phyloP scores from a whole-genome alignment of 1,140 invertebrate species.

The Drosophila miranda region DNA sequence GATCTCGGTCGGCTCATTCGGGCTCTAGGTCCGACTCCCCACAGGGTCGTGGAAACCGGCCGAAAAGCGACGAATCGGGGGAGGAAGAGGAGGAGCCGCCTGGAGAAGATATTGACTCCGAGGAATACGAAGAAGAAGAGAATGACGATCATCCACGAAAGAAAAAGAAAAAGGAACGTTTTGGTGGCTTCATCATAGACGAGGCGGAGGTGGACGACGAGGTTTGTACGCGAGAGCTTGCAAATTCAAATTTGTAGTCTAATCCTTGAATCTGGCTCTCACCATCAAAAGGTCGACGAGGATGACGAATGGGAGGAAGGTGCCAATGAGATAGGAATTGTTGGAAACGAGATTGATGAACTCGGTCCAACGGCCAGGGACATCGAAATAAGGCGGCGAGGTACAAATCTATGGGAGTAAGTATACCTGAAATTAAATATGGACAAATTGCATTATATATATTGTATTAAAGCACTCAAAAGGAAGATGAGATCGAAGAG shows the following conservation, averaged over 20 bases:
- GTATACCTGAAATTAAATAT: slow-evolving; percentile 47
- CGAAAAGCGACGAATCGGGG: slow-evolving; percentile 83
- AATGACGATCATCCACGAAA: slow-evolving; percentile 87
- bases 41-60: slow-evolving; percentile 43
- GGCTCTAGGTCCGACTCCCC: slow-evolving; percentile 83
- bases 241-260: background rate
- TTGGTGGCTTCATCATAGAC: slow-evolving; percentile 95
- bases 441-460: slow-evolving; percentile 5
- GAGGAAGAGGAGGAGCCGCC: slow-evolving; percentile 90
- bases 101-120: slow-evolving; percentile 89
- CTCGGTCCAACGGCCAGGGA: slow-evolving; percentile 95
- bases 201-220: slow-evolving; percentile 92
- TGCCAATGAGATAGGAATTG: slow-evolving; percentile 93
- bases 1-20: slow-evolving; percentile 81
- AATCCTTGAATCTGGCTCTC: background rate
- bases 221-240: slow-evolving; percentile 26
- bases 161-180: slow-evolving; percentile 89
- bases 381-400: slow-evolving; percentile 93
- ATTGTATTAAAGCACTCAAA: slow-evolving; percentile 86
- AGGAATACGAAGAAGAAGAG: slow-evolving; percentile 89
- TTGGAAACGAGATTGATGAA: slow-evolving; percentile 94
- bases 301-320: slow-evolving; percentile 98
- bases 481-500: slow-evolving; percentile 98
- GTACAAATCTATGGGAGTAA: slow-evolving; percentile 95
- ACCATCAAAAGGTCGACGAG: slow-evolving; percentile 83